Percentiles rank a stretch among this genome's conserved stretches.
Evolutionary conservation across 2,888 invertebrate genomes (phyloP).

Genomic region (Pollenia labialis): DNA sequence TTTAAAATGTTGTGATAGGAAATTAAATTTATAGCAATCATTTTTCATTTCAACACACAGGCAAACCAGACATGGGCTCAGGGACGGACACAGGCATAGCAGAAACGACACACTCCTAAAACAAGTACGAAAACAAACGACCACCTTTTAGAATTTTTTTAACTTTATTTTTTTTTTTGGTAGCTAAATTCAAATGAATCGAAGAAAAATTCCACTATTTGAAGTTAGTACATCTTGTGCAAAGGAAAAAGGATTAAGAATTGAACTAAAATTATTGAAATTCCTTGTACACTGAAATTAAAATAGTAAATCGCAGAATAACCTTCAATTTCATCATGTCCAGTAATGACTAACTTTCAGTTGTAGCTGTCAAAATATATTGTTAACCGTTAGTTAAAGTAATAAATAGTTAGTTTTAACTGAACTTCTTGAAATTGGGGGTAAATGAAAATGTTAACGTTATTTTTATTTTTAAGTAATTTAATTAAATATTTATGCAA

Average conservation of each 20-base stretch:
- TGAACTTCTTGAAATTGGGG: no score
- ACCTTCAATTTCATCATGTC: no score
- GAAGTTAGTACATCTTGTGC: slow-evolving; percentile 18
- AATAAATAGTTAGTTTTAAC: no score
- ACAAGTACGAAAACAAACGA: slow-evolving; percentile 42
- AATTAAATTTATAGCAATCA: slow-evolving; percentile 83
- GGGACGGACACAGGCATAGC: neutral
- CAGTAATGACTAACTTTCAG: no score
- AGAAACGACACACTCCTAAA: slow-evolving; percentile 40
- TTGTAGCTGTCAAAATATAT: no score
- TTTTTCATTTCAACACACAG: slow-evolving; percentile 78
- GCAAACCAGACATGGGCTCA: slow-evolving; percentile 37
- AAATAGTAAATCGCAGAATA: no score
- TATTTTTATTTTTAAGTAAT: no score
- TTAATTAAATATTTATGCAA: no score
- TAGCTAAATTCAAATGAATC: slow-evolving; percentile 36
- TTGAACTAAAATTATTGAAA: neutral
- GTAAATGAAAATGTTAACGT: no score
- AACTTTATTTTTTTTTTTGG: no score
- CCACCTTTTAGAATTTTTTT: slow-evolving; percentile 65
- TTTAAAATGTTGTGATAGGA: slow-evolving; percentile 80
- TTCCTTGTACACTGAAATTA: no score
- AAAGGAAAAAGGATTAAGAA: neutral
- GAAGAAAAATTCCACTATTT: slow-evolving; percentile 51
- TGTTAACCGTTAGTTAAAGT: no score